Evolutionary conservation across 2,113 vertebrate genomes (phyloP), one percentile per base, ranked within the genome.

Genomic region (Geococcyx californianus): DNA sequence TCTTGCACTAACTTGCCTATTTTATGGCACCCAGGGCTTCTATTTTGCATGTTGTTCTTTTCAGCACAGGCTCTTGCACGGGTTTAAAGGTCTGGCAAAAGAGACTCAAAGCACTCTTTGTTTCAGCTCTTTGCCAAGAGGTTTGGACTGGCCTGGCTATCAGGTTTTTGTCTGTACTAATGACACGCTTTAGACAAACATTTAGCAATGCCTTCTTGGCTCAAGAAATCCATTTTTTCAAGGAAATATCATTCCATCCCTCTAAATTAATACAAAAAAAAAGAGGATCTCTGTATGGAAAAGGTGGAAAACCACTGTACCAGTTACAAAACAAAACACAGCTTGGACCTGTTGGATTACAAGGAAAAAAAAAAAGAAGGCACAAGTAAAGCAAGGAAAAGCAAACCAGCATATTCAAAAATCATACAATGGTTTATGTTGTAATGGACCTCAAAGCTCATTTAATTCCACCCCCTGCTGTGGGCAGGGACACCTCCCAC

Each of bases 121-220:
- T 83, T 80, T 51, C 20, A 90, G 45, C 33, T 77, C 33, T 47
- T 75, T 92, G 92, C 72, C 96, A 93, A 68, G 69, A 84, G 69
- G n/a, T 83, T 95, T 64, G 33, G n/a, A 87, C 79, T 64, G 72
- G 45, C 63, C 63, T 93, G 13, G 31, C 80, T 80, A 70, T 56
- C 5, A 0, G 83, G 83, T 88, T 84, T 92, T 77, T 2, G 3
- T 88, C 83, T 29, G 42, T 66, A 42, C 59, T 80, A 92, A 90
- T 36, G 67, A 90, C 59, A 85, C 34, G 33, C 55, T 93, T 93
- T 67, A 84, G 67, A 70, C 51, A 73, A 96, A 92, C 59, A 79
- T 66, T 84, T 93, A 63, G 94, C 83, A 91, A 26, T 4, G 15
- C 4, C 8, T 7, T 79, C 85, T 69, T 85, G 49, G 67, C 88